phyloP scores from a whole-genome alignment of 2,797 vertebrate genomes.

The Rhabdomys pumilio region DNA sequence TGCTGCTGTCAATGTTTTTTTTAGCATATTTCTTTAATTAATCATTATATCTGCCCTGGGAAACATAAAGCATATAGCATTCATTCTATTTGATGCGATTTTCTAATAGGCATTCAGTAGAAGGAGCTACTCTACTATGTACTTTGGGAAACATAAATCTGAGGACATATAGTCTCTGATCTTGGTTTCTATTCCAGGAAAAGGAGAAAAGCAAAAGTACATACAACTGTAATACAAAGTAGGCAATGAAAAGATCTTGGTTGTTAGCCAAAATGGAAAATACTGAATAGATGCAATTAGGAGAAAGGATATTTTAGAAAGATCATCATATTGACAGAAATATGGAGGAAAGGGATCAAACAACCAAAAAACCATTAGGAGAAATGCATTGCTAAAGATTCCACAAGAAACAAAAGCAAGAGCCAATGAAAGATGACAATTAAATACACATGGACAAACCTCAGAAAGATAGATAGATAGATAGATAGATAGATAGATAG shows the following conservation, averaged over 20 bases:
- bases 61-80: background rate
- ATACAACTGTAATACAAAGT: background rate
- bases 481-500: background rate
- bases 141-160: background rate
- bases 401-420: background rate
- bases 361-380: background rate
- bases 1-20: background rate
- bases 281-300: background rate
- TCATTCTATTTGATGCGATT: background rate
- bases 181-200: conserved; percentile 24
- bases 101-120: background rate
- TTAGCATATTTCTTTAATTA: conserved; percentile 24
- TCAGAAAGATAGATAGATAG: background rate
- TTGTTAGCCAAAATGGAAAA: background rate
- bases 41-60: conserved; percentile 19
- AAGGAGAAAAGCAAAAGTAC: conserved; percentile 1
- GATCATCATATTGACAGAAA: background rate
- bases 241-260: background rate
- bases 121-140: background rate
- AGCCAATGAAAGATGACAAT: background rate
- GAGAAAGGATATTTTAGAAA: conserved; percentile 28
- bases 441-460: background rate
- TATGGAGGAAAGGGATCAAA: background rate
- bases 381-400: background rate
- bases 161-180: background rate